Evolutionary conservation across 2,888 invertebrate species (phyloP).

Genomic region (Sturmia bella): DNA sequence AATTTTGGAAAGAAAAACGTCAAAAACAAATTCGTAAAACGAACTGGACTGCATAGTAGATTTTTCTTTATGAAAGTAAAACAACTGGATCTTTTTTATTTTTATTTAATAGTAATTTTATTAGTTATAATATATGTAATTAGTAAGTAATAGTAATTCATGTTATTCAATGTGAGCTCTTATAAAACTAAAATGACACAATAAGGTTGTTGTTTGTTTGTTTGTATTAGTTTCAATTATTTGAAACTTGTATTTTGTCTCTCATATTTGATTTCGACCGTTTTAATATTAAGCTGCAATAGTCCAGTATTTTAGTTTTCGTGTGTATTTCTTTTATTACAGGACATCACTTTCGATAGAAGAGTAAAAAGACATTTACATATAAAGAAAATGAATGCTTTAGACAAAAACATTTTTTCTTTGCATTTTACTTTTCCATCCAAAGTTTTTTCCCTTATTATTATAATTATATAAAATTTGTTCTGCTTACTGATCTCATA

Average conservation of each 20-base stretch:
- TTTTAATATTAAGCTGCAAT: conserved; percentile 41
- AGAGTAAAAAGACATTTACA: too few relatives aligned
- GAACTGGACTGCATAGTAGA: too few relatives aligned
- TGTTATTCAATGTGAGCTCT: conserved; percentile 64
- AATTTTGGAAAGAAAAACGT: too few relatives aligned
- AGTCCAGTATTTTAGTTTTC: conserved; percentile 12
- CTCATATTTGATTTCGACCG: conserved; percentile 20
- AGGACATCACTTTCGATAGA: not conserved
- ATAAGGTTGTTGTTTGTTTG: conserved; percentile 44
- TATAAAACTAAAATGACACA: conserved; percentile 69
- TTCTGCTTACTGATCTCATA: conserved; percentile 3
- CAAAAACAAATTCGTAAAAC: too few relatives aligned
- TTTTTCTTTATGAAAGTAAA: not conserved
- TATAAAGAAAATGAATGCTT: too few relatives aligned
- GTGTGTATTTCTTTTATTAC: conserved; percentile 3
- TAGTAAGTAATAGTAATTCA: conserved; percentile 59
- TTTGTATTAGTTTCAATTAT: conserved; percentile 20
- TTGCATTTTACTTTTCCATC: too few relatives aligned
- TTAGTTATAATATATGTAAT: conserved; percentile 52
- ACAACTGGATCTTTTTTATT: conserved; percentile 22
- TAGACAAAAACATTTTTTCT: too few relatives aligned
- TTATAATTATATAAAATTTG: not conserved
- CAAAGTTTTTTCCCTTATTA: too few relatives aligned
- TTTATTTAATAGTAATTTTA: conserved; percentile 59
- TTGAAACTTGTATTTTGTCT: conserved; percentile 46